Percentiles rank a stretch among this genome's conserved stretches.
Conservation (phyloP, 2,797 vertebrate genomes). For the Pseudopleuronectes americanus region DNA sequence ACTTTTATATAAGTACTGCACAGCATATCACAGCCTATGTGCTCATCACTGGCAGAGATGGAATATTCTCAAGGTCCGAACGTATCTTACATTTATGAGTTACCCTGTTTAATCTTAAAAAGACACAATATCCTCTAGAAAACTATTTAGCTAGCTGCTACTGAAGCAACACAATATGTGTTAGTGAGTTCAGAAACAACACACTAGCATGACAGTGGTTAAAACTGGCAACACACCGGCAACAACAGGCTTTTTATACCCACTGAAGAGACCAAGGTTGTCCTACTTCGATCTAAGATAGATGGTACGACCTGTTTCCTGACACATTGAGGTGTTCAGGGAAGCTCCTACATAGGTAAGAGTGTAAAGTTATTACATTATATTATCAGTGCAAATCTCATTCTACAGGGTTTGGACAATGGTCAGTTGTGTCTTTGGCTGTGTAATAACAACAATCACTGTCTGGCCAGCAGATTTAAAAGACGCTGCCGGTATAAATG, state of each 20-base stretch:
- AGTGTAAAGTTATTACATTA: background rate
- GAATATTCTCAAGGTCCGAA: background rate
- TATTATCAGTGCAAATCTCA: background rate
- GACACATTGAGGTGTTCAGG: slow-evolving; percentile 13
- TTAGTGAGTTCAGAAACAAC: background rate
- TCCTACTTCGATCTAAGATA: slow-evolving; percentile 73
- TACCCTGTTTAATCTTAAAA: too few species aligned
- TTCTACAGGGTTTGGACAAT: slow-evolving; percentile 2
- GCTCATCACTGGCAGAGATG: background rate
- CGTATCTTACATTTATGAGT: background rate
- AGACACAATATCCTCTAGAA: slow-evolving; percentile 11
- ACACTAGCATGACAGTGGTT: too few species aligned
- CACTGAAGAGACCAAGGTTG: slow-evolving; percentile 46
- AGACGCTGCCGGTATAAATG: background rate
- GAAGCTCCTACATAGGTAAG: background rate
- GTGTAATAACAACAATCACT: slow-evolving; percentile 1
- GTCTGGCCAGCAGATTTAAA: background rate
- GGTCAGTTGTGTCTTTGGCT: background rate
- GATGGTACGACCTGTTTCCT: slow-evolving; percentile 24
- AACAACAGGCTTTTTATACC: slow-evolving; percentile 65
- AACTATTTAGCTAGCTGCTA: background rate
- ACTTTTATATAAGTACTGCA: too few species aligned
- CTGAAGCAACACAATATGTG: slow-evolving; percentile 17
- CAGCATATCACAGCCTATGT: too few species aligned
- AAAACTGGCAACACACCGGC: slow-evolving; percentile 30